These are phyloP conservation scores for Okapia johnstoni DNA, from an alignment of 2,113 vertebrate species.

Conservation along the genomic window DNA sequence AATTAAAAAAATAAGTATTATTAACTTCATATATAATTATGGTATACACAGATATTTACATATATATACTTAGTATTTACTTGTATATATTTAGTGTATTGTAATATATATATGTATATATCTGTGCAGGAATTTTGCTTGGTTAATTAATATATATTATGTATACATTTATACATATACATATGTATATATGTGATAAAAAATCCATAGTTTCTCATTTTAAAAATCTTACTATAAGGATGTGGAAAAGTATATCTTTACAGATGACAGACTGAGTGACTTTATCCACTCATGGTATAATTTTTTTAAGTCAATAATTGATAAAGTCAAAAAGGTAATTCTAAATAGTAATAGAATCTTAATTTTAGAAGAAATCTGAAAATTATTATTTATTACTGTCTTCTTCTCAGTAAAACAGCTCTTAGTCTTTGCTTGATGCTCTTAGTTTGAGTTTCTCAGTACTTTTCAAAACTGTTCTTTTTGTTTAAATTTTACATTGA, in stretches of 20 bases:
- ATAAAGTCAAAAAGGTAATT: neutral
- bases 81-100: neutral
- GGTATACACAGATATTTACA: neutral
- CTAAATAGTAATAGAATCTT: neutral
- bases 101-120: neutral
- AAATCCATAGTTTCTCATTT: neutral
- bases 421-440: neutral
- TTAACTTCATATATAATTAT: neutral
- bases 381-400: neutral
- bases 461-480: neutral
- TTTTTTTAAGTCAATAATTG: neutral
- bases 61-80: neutral
- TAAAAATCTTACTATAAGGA: neutral
- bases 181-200: neutral
- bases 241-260: neutral
- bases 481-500: neutral
- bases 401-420: neutral
- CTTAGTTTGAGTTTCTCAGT: neutral
- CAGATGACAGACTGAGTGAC: neutral
- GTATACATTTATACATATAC: neutral
- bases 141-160: neutral
- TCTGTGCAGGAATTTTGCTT: neutral
- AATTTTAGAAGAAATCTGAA: neutral
- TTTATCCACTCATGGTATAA: neutral
- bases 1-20: neutral